Base-by-base conservation (phyloP, 2,888 invertebrate species). In the Melieria omissa region DNA sequence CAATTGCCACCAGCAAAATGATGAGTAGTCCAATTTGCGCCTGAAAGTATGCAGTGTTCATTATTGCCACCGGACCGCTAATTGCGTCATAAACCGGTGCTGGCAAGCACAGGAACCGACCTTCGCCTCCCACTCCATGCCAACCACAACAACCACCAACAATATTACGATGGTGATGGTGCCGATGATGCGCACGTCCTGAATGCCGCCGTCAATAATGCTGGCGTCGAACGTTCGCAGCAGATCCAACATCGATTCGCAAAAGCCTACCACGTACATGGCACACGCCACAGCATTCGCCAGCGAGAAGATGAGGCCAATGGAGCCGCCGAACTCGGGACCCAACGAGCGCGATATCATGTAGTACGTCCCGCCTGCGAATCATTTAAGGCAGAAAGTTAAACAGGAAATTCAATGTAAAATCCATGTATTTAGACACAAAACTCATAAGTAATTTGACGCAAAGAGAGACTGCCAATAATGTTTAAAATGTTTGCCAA, bases 221-320 rank as follows among this genome's bases (percentile, higher is more conserved):
- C 86, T 82, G 47, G 89, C 79, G 2, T 87, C 89, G 80, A 90
- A 88, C 6, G 88, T 86, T 72, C 86, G 81, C 77, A 95, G 88
- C 62, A 95, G 89, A 75, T 93, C 92, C 76, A 91, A 90, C 86
- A 95, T 89, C 0, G 97, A 95, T 86, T 99, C 98, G 73, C 97
- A 95, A 85, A 99, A 98, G 4, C 99, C 99, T n/a, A 99, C 98
- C 6, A 97, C 95, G 85, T 98, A 98, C 97, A 99, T 97, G 64
- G 97, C 95, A 82, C 96, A 96, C 0, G 97, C 97, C 3, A 99
- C 97, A 0, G 98, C 97, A 86, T 99, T 98, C 2, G 98, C 98
- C 85, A 98, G 88, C 0, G 98, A 95, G 88, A 99, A 98, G 80
- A 99, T 97, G 45, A 98, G 88, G 0, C 99, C 99, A 78, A 99